Percentiles rank a stretch among this genome's conserved stretches.
These are phyloP conservation scores for Cichladusa arquata DNA, from an alignment of 2,113 vertebrate species.

Conservation along the genomic window DNA sequence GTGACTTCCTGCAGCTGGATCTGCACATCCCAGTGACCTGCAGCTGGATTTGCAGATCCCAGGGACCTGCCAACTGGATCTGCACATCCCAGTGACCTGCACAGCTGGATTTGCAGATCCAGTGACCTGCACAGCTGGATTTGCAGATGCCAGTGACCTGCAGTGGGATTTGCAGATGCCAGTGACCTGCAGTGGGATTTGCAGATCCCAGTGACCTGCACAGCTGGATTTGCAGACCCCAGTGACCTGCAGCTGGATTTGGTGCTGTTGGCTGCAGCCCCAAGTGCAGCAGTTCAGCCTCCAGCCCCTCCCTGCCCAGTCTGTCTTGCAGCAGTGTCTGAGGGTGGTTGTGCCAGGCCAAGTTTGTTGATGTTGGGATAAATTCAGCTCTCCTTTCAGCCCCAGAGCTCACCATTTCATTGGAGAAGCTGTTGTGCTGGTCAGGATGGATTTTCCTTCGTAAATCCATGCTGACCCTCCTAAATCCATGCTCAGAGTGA, in stretches of 20 bases:
- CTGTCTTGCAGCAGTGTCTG: neutral
- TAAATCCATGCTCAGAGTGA: neutral
- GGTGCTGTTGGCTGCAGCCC: neutral
- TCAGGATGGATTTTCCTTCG: neutral
- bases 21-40: neutral
- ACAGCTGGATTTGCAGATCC: neutral
- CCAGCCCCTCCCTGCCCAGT: neutral
- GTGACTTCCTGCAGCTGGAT: neutral
- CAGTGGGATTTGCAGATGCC: neutral
- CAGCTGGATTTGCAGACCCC: neutral
- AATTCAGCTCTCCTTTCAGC: neutral
- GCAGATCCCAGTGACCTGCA: neutral
- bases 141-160: neutral
- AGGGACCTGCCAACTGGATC: neutral
- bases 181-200: neutral
- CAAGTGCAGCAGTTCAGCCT: neutral
- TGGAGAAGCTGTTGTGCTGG: rapidly evolving
- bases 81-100: neutral
- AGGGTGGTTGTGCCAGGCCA: neutral
- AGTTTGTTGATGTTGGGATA: neutral
- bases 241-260: neutral
- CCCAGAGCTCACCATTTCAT: neutral
- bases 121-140: neutral
- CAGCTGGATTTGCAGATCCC: neutral
- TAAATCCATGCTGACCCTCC: neutral